Evolutionary conservation across 2,797 vertebrate species (phyloP).

Genomic region (Microcaecilia unicolor): DNA sequence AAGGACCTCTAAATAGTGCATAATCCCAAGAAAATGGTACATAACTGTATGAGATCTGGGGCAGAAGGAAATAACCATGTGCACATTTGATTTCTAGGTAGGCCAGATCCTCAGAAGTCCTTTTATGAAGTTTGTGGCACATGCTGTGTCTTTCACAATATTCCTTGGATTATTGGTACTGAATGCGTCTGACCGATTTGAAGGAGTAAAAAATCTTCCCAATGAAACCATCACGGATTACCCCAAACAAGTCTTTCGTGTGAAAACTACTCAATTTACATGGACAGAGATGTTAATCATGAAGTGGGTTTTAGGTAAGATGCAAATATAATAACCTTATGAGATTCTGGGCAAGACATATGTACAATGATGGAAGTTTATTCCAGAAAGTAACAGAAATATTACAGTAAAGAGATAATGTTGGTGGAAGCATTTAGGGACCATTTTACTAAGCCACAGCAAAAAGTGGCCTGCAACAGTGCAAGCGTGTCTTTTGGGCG

Average conservation of each 20-base stretch:
- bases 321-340: background rate
- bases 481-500: too few species aligned
- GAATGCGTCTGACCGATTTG: slow-evolving; percentile 90
- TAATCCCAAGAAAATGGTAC: too few species aligned
- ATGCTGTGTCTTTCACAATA: slow-evolving; percentile 91
- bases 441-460: too few species aligned
- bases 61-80: too few species aligned
- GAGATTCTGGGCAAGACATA: background rate
- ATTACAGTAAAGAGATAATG: too few species aligned
- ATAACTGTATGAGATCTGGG: too few species aligned
- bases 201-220: slow-evolving; percentile 88
- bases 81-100: slow-evolving; percentile 54
- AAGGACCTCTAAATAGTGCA: too few species aligned
- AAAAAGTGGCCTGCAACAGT: too few species aligned
- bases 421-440: too few species aligned
- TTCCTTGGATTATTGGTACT: slow-evolving; percentile 84
- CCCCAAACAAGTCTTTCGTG: slow-evolving; percentile 86
- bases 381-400: too few species aligned
- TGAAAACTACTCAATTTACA: slow-evolving; percentile 95
- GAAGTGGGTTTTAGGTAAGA: slow-evolving; percentile 95
- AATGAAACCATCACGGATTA: slow-evolving; percentile 93
- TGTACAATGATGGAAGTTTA: too few species aligned
- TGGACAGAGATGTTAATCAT: slow-evolving; percentile 96
- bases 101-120: slow-evolving; percentile 87
- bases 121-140: slow-evolving; percentile 97